Conservation (phyloP, 2,113 vertebrate genomes). For the Suricata suricatta region DNA sequence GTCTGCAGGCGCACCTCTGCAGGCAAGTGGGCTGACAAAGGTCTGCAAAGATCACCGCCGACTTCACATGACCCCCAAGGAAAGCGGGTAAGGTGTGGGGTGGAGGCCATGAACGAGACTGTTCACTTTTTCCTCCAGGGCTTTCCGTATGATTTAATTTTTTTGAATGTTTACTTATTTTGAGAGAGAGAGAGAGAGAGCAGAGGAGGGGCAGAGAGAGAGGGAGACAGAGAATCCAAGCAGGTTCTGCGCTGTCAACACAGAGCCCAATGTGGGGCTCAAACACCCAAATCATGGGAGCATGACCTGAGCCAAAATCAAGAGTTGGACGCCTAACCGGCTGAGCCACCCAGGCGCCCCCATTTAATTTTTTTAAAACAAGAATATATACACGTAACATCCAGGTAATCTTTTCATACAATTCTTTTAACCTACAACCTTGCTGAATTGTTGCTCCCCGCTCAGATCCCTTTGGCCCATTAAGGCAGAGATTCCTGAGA, state of each 20-base stretch:
- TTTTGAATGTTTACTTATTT: neutral
- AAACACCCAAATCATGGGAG: too few relatives aligned
- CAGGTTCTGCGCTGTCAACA: too few relatives aligned
- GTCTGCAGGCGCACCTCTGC: too few relatives aligned
- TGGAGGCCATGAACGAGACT: neutral
- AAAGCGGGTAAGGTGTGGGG: neutral
- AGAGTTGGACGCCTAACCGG: too few relatives aligned
- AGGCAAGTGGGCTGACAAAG: neutral
- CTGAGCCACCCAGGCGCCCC: too few relatives aligned
- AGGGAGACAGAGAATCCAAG: too few relatives aligned
- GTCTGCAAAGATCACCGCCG: neutral
- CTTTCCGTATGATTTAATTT: neutral
- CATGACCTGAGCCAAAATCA: too few relatives aligned
- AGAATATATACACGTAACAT: accelerated
- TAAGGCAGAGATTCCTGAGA: neutral
- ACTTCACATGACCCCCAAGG: accelerated
- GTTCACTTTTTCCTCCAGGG: neutral
- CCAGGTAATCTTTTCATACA: neutral
- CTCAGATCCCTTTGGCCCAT: too few relatives aligned
- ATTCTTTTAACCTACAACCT: neutral
- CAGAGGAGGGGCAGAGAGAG: too few relatives aligned
- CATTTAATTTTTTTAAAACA: neutral
- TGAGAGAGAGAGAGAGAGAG: too few relatives aligned
- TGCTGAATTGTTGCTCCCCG: neutral
- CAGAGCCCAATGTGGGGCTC: too few relatives aligned